Conservation (phyloP, 2,797 vertebrate genomes). For the Sarcophilus harrisii region DNA sequence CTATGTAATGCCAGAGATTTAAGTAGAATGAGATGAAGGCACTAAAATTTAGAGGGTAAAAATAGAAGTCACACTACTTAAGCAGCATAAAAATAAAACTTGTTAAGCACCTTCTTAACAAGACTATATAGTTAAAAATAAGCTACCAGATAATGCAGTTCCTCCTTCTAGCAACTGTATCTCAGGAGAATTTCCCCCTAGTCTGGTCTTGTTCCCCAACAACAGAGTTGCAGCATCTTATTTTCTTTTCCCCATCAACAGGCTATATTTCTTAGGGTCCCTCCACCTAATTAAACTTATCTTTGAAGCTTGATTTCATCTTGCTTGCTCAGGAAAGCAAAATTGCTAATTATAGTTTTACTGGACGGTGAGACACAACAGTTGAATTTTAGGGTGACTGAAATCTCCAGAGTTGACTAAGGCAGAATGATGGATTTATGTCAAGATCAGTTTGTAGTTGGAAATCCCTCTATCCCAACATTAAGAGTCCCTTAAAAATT, state of each 20-base stretch:
- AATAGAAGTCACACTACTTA: neutral
- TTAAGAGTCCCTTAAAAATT: neutral
- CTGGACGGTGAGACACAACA: neutral
- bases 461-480: neutral
- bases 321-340: neutral
- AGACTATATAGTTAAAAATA: neutral
- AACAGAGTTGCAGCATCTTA: neutral
- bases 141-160: neutral
- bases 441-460: conserved; percentile 28
- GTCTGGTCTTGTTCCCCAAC: neutral
- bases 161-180: neutral
- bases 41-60: neutral
- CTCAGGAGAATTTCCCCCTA: neutral
- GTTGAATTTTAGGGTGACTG: neutral
- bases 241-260: neutral
- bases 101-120: neutral
- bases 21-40: neutral
- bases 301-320: neutral
- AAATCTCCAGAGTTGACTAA: neutral
- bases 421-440: neutral
- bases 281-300: neutral
- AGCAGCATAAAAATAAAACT: neutral
- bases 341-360: neutral
- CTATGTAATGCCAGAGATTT: neutral
- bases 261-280: neutral